Conservation (phyloP, 64 coral and sea anemone genomes). For the Stichodactyla mertensii region DNA sequence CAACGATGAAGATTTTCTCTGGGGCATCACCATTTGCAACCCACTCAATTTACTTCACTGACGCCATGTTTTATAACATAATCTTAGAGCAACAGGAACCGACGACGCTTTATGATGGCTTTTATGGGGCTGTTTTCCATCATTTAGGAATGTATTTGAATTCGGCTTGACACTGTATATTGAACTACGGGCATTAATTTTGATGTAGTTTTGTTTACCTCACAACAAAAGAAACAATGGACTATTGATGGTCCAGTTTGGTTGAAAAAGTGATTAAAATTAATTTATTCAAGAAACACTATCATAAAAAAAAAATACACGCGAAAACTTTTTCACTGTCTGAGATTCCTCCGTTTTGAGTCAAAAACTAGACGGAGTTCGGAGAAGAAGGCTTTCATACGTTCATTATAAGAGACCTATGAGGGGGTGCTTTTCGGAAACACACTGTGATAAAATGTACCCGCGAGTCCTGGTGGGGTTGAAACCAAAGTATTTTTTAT, state of each 20-base stretch:
- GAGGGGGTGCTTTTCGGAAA: too few relatives aligned
- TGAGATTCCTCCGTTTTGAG: too few relatives aligned
- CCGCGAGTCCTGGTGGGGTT: too few relatives aligned
- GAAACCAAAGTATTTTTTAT: too few relatives aligned
- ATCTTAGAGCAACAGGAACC: neutral
- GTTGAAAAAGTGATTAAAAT: neutral
- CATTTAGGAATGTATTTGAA: neutral
- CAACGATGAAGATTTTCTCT: neutral
- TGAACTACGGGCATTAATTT: neutral
- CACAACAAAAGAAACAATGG: neutral
- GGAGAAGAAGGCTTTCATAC: too few relatives aligned
- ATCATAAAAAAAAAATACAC: neutral
- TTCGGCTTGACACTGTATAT: neutral
- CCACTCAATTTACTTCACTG: neutral
- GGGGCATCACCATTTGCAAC: neutral
- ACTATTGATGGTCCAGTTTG: slow-evolving; percentile 6
- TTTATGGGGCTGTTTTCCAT: neutral
- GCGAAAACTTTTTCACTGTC: neutral
- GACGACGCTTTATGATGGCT: too few relatives aligned
- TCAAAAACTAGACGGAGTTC: too few relatives aligned
- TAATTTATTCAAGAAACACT: slow-evolving; percentile 11
- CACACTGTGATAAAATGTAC: too few relatives aligned
- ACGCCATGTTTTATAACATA: neutral
- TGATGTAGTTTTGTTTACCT: slow-evolving; percentile 1
- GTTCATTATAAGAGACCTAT: too few relatives aligned